Evolutionary conservation across 2,888 invertebrate species (phyloP), one percentile per base, ranked within the genome.

Genomic region (Phlogophora meticulosa): DNA sequence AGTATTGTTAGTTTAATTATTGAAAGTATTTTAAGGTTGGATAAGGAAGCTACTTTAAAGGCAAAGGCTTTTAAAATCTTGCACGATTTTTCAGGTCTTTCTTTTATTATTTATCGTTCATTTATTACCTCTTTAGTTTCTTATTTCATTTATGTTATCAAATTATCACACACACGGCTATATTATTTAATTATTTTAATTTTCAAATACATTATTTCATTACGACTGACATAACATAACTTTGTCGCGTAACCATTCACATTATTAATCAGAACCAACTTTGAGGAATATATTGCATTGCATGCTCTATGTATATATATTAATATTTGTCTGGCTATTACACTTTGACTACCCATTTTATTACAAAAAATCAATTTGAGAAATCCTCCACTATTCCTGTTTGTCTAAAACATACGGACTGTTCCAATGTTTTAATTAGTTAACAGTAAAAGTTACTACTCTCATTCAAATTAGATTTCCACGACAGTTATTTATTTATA

Each of bases 281-380:
- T 93, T 94, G 94, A 92, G 94, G 84, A 92, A 90, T 92, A 86
- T 86, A 62, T 67, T 57, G 80, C 77, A 72, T 80, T 88, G 91
- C 92, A 91, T 92, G 92, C 63, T 68, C 72, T 83, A 49, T 83
- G 75, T 80, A 70, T 80, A 72, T 84, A 38, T 82, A 68, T n/a
- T n/a, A 71, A 82, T 76, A 72, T 76, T 52, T 73, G 48, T 71
- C 60, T 76, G 48, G 55, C 70, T 64, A 67, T 7, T 10, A 74
- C 55, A 69, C 40, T 55, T 56, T 56, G 42, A 59, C 7, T 36
- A 45, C 22, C 34, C 59, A 60, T 13, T 48, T 45, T 61, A 4
- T 53, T 22, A 57, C 7, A n/a, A 13, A 45, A 63, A 49, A 2
- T 4, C 17, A 43, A 24, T 38, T 36, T 36, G n/a, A 51, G 9